Base-by-base conservation (phyloP, 2,113 vertebrate genomes). In the Nycticryphes semicollaris region DNA sequence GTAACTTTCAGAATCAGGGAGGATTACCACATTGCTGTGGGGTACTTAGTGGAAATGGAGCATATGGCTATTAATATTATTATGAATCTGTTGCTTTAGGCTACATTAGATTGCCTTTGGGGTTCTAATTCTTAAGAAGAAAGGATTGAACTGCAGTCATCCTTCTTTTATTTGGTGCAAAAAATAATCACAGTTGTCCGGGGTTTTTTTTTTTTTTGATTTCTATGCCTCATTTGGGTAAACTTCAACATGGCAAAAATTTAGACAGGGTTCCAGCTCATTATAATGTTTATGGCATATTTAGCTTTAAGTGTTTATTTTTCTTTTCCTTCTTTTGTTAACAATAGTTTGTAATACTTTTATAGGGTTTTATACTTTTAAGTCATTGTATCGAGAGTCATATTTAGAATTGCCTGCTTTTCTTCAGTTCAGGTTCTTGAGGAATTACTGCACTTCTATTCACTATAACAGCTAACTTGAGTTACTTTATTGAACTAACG, bases 61-160 rank as follows among this genome's bases (percentile, higher is more conserved):
- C 92, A 96, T 96, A 93, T 89, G 95, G 93, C 64, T 92, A 75
- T 95, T 96, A 95, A 96, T 94, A 90, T 87, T 72, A 88, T 54
- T 92, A 89, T 91, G 86, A 92, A 91, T 93, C 79, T 89, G 13
- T 80, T 90, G 80, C 95, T 96, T 93, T 75, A 89, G 95, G 95
- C 94, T 89, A 78, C 73, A 17, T 64, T 53, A 28, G 54, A 67
- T 72, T 96, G 92, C 88, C 95, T 94, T 94, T 70, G 72, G 92
- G 83, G 18, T 87, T 88, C 90, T 51, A 6, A 47, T 84, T 94
- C 92, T 87, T 62, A 31, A 95, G 92, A 96, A 96, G 68, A 96
- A 93, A 94, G 73, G 35, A 66, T 3, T 96, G 88, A 92, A 93
- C 63, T 85, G 33, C 12, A 90, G 64, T 60, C 83, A 81, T 27